These are phyloP conservation scores for Thomomys bottae DNA, from an alignment of 2,113 vertebrate species.

Conservation along the genomic window DNA sequence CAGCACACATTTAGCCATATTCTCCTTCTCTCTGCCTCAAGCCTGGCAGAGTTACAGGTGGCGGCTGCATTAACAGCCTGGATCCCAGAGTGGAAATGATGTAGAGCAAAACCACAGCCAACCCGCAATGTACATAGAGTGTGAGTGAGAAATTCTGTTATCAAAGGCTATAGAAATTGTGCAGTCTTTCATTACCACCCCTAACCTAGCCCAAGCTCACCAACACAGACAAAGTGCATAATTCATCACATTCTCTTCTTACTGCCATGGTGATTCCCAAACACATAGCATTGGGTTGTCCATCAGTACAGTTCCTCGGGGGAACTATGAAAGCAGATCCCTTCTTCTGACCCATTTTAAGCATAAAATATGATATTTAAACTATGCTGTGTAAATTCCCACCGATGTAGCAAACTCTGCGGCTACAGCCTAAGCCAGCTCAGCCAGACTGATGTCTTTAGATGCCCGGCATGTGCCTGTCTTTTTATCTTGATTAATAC, in stretches of 20 bases:
- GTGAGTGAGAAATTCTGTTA: background rate
- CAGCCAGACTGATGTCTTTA: background rate
- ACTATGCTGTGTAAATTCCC: background rate
- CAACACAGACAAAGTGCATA: background rate
- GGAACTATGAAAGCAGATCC: background rate
- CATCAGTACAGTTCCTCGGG: background rate
- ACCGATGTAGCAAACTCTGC: background rate
- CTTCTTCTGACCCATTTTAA: background rate
- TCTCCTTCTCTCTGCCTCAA: background rate
- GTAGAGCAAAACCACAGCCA: background rate
- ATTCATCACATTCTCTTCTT: background rate
- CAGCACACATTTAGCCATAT: background rate
- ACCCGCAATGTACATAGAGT: background rate
- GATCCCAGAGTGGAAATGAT: conserved; percentile 2
- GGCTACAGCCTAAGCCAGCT: background rate
- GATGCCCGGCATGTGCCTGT: background rate
- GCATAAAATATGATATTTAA: background rate
- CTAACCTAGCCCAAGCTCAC: background rate
- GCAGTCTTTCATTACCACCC: conserved; percentile 10
- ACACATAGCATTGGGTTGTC: background rate
- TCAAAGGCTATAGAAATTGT: background rate
- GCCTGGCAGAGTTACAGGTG: conserved; percentile 34
- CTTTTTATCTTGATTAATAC: conserved; percentile 11
- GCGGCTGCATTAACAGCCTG: background rate
- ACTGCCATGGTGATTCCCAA: background rate